Evolutionary conservation across 2,113 vertebrate genomes (phyloP), one percentile per base, ranked within the genome.

Genomic region (Peromyscus californicus): DNA sequence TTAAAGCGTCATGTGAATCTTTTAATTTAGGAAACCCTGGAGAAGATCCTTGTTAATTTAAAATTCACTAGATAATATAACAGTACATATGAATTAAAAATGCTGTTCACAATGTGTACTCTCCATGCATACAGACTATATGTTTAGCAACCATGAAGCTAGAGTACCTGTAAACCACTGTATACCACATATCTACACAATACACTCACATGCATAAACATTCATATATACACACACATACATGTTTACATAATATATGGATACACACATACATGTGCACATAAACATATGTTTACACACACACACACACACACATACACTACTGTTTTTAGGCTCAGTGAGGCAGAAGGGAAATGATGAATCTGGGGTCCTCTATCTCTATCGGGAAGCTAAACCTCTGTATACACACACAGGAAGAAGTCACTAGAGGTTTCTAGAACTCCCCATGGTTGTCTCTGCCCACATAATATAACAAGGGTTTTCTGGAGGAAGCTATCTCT

Each of bases 21-120:
- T 91, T 98, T 90, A 61, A 83, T 89, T 92, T 83, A 91, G 29
- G 76, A 97, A 97, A 79, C 82, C 48, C 31, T n/a, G 61, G 22
- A 92, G 75, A 78, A 57, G 21, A 63, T 95, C 57, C 76, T 67
- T 92, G 36, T 89, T 96, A 69, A 92, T 97, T 88, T 92, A 97
- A 97, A 96, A 91, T 78, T 86, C 39, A 59, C 45, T 86, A 57
- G 93, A 22, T 91, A 91, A 90, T 92, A 91, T 89, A 89, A 87
- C n/a, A 39, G 33, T 67, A 7, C 39, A 65, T 29, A 89, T 94
- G 67, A 95, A 95, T 96, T 90, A 78, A 36, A 94, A 97, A 79
- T 90, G 79, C 36, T 90, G 8, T 63, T 91, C 26, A 39, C 39
- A 86, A 22, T 72, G 1, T 57, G 26, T 42, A 31, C 63, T 39